Evolutionary conservation across 2,888 invertebrate species (phyloP), one percentile per base, ranked within the genome.

Genomic region (Elmis aenea): DNA sequence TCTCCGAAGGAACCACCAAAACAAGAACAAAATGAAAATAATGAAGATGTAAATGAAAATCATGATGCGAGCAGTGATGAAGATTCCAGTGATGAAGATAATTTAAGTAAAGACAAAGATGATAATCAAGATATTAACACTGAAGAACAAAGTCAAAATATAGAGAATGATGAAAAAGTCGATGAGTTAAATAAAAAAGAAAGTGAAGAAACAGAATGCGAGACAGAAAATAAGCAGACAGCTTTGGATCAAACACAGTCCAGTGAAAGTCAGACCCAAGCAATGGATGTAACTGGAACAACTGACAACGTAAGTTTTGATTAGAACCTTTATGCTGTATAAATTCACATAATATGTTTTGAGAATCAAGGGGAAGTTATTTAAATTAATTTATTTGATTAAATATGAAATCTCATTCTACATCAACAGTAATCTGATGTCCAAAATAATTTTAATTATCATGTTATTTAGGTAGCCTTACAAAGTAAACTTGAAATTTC

Each of bases 211-310:
- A 61, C 58, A n/a, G 64, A 41, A 12, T n/a, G n/a, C n/a, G 51
- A 54, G 13, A 28, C 25, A 28, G 30, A 33, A 9, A 25, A 27
- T 6, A 24, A 44, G 23, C 30, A 45, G 39, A 53, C 56, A n/a
- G 56, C 34, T 27, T 40, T 59, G 18, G 66, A 67, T 55, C 58
- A 65, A 48, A 62, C 58, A 10, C 55, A 59, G 42, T 61, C 65
- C 10, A 58, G 65, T 26, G 62, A 68, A 40, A 64, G 68, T 30
- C 51, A 65, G 33, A 62, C 66, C 6, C 65, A 71, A 49, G 61
- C 70, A 9, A 69, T 69, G 57, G 69, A 70, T 37, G 61, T 66
- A 14, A 65, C 69, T 33, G 59, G 68, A 11, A 65, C 70, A 16
- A 61, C 70, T 13, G 73, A 73, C 55, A 67, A 72, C 44, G 71